phyloP scores from a whole-genome alignment of 2,797 vertebrate species.

The Aldrovandia affinis region DNA sequence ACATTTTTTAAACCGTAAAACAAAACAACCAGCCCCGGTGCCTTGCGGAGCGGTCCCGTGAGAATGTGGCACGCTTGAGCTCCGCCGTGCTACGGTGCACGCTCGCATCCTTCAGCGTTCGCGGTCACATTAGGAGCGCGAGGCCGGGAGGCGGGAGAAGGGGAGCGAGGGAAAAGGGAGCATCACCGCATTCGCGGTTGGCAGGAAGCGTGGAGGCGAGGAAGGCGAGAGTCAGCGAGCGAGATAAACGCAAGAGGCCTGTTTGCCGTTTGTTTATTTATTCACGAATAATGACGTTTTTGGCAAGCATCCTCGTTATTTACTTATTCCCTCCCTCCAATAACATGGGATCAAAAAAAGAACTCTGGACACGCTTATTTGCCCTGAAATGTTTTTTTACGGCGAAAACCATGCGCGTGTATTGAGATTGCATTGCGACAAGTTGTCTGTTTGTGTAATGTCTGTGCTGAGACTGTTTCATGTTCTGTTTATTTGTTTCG shows the following conservation, averaged over 20 bases:
- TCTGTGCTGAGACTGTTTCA: background rate
- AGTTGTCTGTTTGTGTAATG: background rate
- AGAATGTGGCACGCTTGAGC: constrained; percentile 24
- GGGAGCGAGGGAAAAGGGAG: background rate
- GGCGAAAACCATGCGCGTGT: background rate
- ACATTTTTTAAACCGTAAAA: constrained; percentile 2
- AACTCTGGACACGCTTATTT: background rate
- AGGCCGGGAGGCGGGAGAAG: background rate
- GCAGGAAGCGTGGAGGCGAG: constrained; percentile 40
- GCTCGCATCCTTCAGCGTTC: constrained; percentile 56
- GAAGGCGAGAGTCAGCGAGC: constrained; percentile 36
- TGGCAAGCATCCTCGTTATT: background rate
- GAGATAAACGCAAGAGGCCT: background rate
- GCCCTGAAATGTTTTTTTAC: background rate
- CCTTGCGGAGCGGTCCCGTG: background rate
- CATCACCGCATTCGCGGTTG: constrained; percentile 60
- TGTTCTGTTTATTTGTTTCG: background rate
- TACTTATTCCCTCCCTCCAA: background rate
- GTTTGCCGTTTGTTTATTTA: background rate
- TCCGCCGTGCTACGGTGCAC: constrained; percentile 54
- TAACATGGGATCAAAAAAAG: background rate
- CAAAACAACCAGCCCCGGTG: background rate
- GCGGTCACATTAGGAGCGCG: constrained; percentile 54
- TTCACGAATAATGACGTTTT: background rate
- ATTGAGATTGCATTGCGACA: background rate